Evolutionary conservation across 92 coral and sea anemone species (phyloP).

Genomic region (Epizoanthus scotinus): DNA sequence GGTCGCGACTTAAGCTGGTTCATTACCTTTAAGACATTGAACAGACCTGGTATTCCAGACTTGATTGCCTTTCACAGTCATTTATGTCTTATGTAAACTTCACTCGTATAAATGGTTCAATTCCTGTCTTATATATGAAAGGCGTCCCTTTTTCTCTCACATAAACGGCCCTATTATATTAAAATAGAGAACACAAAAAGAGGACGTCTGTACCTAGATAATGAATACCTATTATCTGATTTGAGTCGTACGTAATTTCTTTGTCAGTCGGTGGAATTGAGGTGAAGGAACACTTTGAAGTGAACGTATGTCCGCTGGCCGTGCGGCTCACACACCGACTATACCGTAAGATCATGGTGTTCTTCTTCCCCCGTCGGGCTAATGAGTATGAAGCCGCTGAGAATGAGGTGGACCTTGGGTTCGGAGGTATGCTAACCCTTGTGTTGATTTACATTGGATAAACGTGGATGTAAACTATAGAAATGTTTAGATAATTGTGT

Average conservation of each 20-base stretch:
- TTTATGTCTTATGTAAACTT: no score
- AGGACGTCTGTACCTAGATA: background rate
- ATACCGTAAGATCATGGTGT: slow-evolving; percentile 89
- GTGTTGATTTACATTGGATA: no score
- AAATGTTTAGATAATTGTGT: no score
- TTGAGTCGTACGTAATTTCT: background rate
- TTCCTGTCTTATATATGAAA: no score
- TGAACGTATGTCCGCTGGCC: slow-evolving; percentile 97
- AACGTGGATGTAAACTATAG: no score
- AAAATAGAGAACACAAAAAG: background rate
- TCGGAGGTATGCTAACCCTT: slow-evolving; percentile 55
- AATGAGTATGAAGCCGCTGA: slow-evolving; percentile 84
- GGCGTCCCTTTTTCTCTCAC: background rate
- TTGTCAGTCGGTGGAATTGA: slow-evolving; percentile 93
- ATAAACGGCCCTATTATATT: background rate
- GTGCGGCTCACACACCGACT: slow-evolving; percentile 87
- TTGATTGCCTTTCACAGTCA: no score
- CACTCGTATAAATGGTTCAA: no score
- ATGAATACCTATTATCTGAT: background rate
- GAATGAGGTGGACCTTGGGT: slow-evolving; percentile 79
- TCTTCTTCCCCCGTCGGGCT: slow-evolving; percentile 96
- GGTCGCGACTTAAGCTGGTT: no score
- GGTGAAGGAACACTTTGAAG: slow-evolving; percentile 96
- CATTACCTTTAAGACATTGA: no score
- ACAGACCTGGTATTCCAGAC: no score